phyloP scores from a whole-genome alignment of 2,113 vertebrate genomes.

The Lanius collurio region DNA sequence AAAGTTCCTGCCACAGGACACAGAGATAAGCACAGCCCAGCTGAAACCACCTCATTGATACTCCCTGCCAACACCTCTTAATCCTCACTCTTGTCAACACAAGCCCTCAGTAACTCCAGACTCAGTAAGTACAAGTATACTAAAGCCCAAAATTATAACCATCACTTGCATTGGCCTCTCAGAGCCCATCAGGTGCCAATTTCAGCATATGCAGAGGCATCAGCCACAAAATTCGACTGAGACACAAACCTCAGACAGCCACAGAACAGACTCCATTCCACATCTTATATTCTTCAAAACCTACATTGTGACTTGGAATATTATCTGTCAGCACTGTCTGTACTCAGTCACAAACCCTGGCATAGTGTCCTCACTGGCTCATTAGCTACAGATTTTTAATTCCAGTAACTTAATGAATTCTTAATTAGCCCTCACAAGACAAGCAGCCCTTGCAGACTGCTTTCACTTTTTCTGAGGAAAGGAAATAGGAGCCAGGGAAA shows the following conservation, averaged over 20 bases:
- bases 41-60: neutral
- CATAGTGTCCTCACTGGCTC: neutral
- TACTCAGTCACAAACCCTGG: neutral
- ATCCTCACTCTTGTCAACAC: neutral
- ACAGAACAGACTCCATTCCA: neutral
- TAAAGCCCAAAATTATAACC: neutral
- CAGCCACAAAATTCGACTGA: neutral
- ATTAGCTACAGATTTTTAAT: neutral
- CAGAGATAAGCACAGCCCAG: neutral
- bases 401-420: neutral
- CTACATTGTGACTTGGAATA: neutral
- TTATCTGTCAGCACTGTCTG: neutral
- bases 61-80: neutral
- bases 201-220: neutral
- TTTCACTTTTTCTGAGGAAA: neutral
- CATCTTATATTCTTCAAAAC: neutral
- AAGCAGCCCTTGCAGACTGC: neutral
- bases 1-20: neutral
- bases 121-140: accelerated
- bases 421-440: neutral
- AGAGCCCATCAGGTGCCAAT: neutral
- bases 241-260: neutral
- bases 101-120: neutral
- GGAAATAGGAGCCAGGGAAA: neutral
- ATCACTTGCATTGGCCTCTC: neutral